Conservation (phyloP, 2,113 vertebrate genomes). For the Siphamia tubifer region DNA sequence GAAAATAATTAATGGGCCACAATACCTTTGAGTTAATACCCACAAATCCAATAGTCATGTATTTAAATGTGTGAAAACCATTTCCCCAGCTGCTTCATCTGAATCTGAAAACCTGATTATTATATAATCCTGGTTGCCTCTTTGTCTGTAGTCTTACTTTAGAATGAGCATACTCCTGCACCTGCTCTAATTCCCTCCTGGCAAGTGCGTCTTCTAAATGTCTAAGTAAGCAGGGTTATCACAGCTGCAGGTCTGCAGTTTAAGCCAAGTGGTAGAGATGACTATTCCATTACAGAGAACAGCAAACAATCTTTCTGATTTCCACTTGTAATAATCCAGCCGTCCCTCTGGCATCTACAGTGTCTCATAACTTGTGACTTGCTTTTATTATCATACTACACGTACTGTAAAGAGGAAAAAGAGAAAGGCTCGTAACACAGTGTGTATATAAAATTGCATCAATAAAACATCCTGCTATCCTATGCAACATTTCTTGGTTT, state of each 20-base stretch:
- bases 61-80: not conserved
- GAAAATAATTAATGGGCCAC: not conserved
- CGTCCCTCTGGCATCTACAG: no score
- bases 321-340: no score
- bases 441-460: not conserved
- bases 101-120: not conserved
- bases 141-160: not conserved
- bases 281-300: not conserved
- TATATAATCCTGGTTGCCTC: not conserved
- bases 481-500: slow-evolving; percentile 16
- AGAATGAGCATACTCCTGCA: not conserved
- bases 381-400: not conserved
- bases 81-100: not conserved
- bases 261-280: not conserved
- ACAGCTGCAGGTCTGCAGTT: not conserved
- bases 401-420: not conserved
- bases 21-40: no score
- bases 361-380: no score
- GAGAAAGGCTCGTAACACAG: not conserved
- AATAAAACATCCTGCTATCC: no score
- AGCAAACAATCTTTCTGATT: no score
- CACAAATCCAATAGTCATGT: not conserved
- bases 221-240: not conserved
- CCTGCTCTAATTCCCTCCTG: not conserved
- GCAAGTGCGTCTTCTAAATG: slow-evolving; percentile 1